phyloP scores from a whole-genome alignment of 2,888 invertebrate genomes.

The Andrena chrysosceles region DNA sequence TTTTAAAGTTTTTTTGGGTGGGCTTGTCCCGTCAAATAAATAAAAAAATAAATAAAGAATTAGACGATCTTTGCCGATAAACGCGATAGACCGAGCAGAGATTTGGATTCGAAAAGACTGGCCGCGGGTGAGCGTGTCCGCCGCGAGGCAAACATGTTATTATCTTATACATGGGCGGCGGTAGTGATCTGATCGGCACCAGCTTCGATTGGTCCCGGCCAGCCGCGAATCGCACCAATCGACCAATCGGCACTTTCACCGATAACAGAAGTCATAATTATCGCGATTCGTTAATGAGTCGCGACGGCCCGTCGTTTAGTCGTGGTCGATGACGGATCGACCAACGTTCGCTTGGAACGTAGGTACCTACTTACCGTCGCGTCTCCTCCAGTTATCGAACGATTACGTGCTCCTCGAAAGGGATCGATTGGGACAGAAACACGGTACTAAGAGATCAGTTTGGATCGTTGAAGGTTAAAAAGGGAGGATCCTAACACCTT shows the following conservation, averaged over 20 bases:
- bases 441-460: too few relatives aligned
- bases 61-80: too few relatives aligned
- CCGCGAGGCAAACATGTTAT: conserved; percentile 78
- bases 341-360: conserved; percentile 7
- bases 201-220: conserved; percentile 76
- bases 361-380: too few relatives aligned
- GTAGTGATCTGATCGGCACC: conserved; percentile 73
- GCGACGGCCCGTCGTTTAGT: conserved; percentile 59
- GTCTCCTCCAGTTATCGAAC: neutral
- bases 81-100: neutral
- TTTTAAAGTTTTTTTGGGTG: too few relatives aligned
- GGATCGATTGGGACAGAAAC: too few relatives aligned
- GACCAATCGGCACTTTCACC: conserved; percentile 76
- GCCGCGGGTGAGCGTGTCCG: conserved; percentile 19
- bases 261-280: conserved; percentile 82
- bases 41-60: too few relatives aligned
- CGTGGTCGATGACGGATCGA: conserved; percentile 58
- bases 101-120: conserved; percentile 56
- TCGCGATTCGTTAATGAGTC: conserved; percentile 81
- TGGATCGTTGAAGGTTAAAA: too few relatives aligned
- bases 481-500: neutral
- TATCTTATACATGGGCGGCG: conserved; percentile 69
- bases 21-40: too few relatives aligned
- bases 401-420: too few relatives aligned
- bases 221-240: conserved; percentile 61